These are phyloP conservation scores for Parotia lawesii DNA, from an alignment of 2,113 vertebrate genomes.

Conservation along the genomic window DNA sequence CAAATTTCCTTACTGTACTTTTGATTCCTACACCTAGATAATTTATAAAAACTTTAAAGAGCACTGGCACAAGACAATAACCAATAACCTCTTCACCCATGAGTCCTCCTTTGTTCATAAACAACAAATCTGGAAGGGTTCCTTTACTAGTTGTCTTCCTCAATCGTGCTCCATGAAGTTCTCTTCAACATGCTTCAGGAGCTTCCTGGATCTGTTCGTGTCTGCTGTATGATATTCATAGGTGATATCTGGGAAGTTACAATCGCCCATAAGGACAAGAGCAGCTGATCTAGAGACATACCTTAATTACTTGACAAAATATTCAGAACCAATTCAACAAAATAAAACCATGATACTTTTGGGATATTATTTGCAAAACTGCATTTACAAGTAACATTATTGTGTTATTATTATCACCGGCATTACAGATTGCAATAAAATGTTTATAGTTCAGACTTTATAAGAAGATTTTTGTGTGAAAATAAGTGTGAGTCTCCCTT, in stretches of 20 bases:
- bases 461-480: neutral
- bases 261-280: neutral
- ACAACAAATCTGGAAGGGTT: neutral
- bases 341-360: rapidly evolving
- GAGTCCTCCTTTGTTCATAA: neutral
- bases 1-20: neutral
- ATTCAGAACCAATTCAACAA: neutral
- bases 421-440: neutral
- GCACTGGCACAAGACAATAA: neutral
- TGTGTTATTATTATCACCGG: neutral
- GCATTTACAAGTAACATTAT: neutral
- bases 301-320: neutral
- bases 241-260: neutral
- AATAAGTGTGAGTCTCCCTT: neutral
- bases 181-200: neutral
- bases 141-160: neutral
- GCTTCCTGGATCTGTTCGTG: neutral
- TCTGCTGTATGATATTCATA: neutral
- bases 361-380: neutral
- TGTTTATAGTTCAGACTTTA: neutral
- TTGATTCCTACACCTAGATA: neutral
- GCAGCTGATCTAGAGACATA: neutral
- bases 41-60: neutral
- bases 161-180: rapidly evolving
- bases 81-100: neutral